Evolutionary conservation across 2,797 vertebrate genomes (phyloP).

Genomic region (Petrocephalus sullivani): DNA sequence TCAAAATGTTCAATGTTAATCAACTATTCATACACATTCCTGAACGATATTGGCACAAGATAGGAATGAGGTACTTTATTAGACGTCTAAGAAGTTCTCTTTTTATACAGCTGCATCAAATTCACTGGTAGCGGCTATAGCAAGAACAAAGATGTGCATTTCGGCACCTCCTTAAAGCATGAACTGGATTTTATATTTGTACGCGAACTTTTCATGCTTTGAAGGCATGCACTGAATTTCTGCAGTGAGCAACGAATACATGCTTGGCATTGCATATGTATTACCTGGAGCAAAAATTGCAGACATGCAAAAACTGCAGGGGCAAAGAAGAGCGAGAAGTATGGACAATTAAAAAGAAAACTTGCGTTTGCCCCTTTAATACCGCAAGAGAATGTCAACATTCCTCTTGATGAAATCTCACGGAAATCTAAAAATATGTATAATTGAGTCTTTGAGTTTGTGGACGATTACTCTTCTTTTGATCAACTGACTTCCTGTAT

Average conservation of each 20-base stretch:
- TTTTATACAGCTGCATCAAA: background rate
- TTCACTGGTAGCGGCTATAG: background rate
- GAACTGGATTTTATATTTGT: constrained; percentile 11
- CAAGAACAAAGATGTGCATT: background rate
- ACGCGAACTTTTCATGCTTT: background rate
- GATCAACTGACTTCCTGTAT: constrained; percentile 20
- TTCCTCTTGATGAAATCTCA: constrained; percentile 16
- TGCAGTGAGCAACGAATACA: background rate
- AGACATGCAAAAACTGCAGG: background rate
- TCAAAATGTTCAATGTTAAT: background rate
- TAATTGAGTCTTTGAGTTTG: constrained; percentile 7
- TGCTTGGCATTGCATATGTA: background rate
- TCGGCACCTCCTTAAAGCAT: constrained; percentile 16
- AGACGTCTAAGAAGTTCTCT: background rate
- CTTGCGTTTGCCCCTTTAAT: constrained; percentile 3
- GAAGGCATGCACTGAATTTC: constrained; percentile 8
- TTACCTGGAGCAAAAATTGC: background rate
- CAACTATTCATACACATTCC: background rate
- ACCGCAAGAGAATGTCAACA: background rate
- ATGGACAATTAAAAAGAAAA: background rate
- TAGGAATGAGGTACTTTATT: background rate
- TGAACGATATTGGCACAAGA: background rate
- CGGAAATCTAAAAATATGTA: constrained; percentile 19
- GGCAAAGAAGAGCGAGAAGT: background rate
- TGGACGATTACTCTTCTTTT: constrained; percentile 5